Evolutionary conservation across 2,113 vertebrate genomes (phyloP), one percentile per base, ranked within the genome.

Genomic region (Passer domesticus): DNA sequence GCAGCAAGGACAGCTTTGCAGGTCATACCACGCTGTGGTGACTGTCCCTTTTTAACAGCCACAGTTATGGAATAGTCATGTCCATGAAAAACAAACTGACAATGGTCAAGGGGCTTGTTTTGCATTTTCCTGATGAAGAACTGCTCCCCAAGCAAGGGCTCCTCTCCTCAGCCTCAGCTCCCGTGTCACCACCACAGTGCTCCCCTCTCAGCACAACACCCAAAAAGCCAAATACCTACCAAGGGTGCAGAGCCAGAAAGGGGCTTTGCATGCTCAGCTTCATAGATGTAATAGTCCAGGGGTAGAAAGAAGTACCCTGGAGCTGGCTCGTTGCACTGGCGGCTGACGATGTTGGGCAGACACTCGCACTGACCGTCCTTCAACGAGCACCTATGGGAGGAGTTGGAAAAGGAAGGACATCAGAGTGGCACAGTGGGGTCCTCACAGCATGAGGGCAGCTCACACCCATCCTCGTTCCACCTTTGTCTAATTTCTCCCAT

Each of bases 241-340:
- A 98, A 94, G 55, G 97, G 87, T 43, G 95, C 92, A 72, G 97
- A 96, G 78, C 81, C 95, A 52, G 94, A 58, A 69, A 98, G 96
- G 1, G 97, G 96, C 1, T 66, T 82, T 31, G 98, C 98, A 16
- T 98, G 95, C 88, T 99, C 98, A 21, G 98, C 99, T 97, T 99
- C 99, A 58, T 98, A 99, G 63, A 99, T 96, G 63, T 98, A 99
- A 96, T 98, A 98, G 96, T 98, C 98, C 84, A 99, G 90, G 11
- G 97, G 89, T 47, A 98, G 94, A 74, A 99, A 98, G 97, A 99
- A 99, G 95, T 98, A 97, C 4, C 98, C 98, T 0, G 96, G 93
- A 7, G 97, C 98, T 7, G 99, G 98, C 28, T 99, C 96, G 0
- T 97, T 97, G 97, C 98, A 99, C 75, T 94, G 97, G 13, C 68